Evolutionary conservation across 37 sponge, comb jelly and placozoan genomes (phyloP).

Genomic region (Tethya wilhelma): DNA sequence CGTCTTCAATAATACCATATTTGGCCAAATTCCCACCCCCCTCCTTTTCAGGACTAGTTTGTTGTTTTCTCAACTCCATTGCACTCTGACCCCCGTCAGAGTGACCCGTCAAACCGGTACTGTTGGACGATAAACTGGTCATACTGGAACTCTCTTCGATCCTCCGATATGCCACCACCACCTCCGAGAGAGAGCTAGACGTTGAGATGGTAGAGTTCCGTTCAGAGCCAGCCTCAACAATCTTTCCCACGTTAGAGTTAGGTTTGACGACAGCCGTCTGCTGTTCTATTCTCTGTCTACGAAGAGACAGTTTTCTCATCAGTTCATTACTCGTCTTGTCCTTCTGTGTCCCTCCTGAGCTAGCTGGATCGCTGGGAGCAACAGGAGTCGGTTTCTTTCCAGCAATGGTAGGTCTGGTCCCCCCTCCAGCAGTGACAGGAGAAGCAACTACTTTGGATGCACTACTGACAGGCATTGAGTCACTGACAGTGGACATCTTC

Average conservation of each 20-base stretch:
- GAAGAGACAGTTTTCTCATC: slow-evolving; percentile 33
- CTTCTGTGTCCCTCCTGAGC: not conserved
- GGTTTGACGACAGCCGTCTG: not conserved
- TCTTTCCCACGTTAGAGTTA: not conserved
- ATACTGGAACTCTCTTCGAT: not conserved
- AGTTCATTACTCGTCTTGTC: slow-evolving; percentile 23
- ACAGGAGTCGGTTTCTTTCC: too few relatives aligned
- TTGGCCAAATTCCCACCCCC: slow-evolving; percentile 33
- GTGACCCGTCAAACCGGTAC: too few relatives aligned
- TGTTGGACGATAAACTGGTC: not conserved
- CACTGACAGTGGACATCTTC: too few relatives aligned
- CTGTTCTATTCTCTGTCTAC: slow-evolving; percentile 35
- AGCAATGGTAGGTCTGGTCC: too few relatives aligned
- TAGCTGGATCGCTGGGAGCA: not conserved
- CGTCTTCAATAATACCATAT: slow-evolving; percentile 49
- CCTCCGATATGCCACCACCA: slow-evolving; percentile 8
- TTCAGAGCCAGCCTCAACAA: not conserved
- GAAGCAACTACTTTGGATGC: not conserved
- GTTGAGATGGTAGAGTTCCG: not conserved
- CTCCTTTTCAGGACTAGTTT: too few relatives aligned
- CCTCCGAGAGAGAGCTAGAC: slow-evolving; percentile 16
- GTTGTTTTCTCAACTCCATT: too few relatives aligned
- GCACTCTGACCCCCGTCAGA: not conserved
- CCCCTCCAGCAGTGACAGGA: not conserved
- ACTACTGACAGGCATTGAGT: not conserved